Evolutionary conservation across 2,113 vertebrate species (phyloP).

Genomic region (Bubo blakistoni): DNA sequence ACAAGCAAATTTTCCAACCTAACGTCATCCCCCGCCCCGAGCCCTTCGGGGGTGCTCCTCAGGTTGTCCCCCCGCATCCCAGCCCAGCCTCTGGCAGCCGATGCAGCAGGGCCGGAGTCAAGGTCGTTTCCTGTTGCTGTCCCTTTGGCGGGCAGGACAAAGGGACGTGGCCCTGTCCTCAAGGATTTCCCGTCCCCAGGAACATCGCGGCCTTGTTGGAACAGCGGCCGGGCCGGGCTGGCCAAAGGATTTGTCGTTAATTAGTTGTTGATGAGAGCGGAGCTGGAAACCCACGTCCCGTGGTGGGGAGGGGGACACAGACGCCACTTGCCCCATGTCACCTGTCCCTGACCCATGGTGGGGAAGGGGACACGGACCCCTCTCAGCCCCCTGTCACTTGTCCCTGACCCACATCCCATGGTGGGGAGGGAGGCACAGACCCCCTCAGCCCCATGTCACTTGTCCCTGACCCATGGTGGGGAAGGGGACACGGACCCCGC

Average conservation of each 20-base stretch:
- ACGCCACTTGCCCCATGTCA: neutral
- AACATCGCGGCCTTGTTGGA: slow-evolving; percentile 41
- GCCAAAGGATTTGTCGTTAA: neutral
- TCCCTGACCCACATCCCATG: neutral
- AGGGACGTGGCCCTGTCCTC: neutral
- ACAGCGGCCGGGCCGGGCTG: neutral
- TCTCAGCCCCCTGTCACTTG: neutral
- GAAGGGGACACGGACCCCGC: neutral
- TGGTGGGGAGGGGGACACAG: neutral
- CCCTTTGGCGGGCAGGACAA: slow-evolving; percentile 16
- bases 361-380: neutral
- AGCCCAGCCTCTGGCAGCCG: neutral
- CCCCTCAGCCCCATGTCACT: neutral
- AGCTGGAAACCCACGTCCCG: neutral
- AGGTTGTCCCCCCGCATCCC: neutral
- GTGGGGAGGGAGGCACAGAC: neutral
- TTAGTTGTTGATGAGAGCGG: neutral
- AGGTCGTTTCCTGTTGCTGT: slow-evolving; percentile 67
- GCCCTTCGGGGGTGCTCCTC: neutral
- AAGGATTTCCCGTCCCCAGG: slow-evolving; percentile 58
- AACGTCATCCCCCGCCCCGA: neutral
- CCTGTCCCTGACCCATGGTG: neutral
- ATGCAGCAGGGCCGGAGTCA: neutral
- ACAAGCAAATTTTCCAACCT: neutral
- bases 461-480: neutral